These are phyloP conservation scores for Botia almorhae DNA, from an alignment of 2,797 vertebrate species.

Conservation along the genomic window DNA sequence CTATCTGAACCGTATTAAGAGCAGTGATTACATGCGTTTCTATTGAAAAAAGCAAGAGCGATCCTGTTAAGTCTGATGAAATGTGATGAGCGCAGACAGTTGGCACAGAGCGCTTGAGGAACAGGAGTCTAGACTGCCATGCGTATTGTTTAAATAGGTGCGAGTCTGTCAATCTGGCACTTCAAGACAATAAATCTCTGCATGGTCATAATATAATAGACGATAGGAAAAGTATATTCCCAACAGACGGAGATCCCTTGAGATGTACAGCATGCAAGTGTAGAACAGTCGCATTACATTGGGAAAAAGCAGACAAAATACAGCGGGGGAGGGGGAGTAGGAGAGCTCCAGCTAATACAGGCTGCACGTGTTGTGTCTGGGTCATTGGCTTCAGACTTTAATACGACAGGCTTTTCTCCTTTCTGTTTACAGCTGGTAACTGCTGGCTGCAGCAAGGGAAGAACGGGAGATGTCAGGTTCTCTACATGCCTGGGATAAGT, in stretches of 20 bases:
- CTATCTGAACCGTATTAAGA: constrained; percentile 12
- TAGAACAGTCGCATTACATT: constrained; percentile 74
- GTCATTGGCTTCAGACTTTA: constrained; percentile 83
- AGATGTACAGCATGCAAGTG: constrained; percentile 55
- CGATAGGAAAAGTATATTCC: neutral
- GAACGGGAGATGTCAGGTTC: constrained; percentile 96
- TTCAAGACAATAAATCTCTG: constrained; percentile 32
- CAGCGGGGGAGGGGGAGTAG: constrained; percentile 82
- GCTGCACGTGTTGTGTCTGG: constrained; percentile 88
- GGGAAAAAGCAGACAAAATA: constrained; percentile 83
- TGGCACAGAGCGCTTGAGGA: constrained; percentile 51
- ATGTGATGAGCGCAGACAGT: constrained; percentile 56
- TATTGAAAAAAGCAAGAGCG: neutral
- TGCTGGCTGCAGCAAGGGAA: constrained; percentile 97
- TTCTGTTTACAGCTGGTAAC: constrained; percentile 89
- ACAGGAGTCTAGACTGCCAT: constrained; percentile 60
- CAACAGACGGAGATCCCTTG: constrained; percentile 42
- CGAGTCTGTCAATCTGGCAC: constrained; percentile 50
- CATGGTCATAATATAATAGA: constrained; percentile 9
- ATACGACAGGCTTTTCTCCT: constrained; percentile 69
- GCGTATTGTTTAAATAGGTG: constrained; percentile 59
- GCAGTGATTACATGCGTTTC: neutral
- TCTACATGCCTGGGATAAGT: constrained; percentile 94
- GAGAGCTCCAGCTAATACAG: constrained; percentile 83
- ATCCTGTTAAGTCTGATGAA: constrained; percentile 42